A percentile compares a stretch with the other conserved stretches of the same genome.
Evolutionary conservation across 2,888 invertebrate species (phyloP).

Genomic region (Pachymerium ferrugineum): DNA sequence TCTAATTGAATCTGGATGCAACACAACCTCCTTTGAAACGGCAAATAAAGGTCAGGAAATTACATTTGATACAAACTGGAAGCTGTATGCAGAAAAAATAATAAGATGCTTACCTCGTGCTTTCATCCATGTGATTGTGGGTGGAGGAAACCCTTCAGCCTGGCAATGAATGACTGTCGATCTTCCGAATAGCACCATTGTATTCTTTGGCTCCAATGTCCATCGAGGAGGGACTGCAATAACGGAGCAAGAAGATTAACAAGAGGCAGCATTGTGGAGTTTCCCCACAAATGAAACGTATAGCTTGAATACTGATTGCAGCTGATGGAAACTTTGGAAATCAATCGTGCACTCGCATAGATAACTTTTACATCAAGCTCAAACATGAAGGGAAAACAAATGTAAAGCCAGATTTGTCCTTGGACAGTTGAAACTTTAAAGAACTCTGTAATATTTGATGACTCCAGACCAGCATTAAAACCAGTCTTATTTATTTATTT

Average conservation of each 20-base stretch:
- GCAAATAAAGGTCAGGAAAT: too few relatives aligned
- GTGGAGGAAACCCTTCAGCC: constrained; percentile 86
- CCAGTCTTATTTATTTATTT: background rate
- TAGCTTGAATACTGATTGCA: constrained; percentile 21
- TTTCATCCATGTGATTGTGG: constrained; percentile 73
- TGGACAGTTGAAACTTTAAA: too few relatives aligned
- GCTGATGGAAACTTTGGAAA: constrained; percentile 16
- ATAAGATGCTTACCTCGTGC: constrained; percentile 31
- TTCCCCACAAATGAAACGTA: constrained; percentile 17
- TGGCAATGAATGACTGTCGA: constrained; percentile 80
- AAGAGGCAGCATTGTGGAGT: constrained; percentile 5
- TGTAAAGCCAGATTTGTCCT: background rate
- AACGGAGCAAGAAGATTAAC: constrained; percentile 19
- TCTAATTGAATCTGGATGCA: too few relatives aligned
- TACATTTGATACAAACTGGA: too few relatives aligned
- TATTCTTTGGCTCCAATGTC: constrained; percentile 76
- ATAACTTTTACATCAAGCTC: background rate
- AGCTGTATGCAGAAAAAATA: background rate
- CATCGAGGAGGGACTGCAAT: constrained; percentile 77
- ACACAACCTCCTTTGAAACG: too few relatives aligned
- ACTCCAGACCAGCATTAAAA: background rate
- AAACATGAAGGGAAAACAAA: background rate
- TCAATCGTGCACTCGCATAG: background rate
- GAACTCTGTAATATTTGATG: too few relatives aligned
- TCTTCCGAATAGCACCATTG: constrained; percentile 73